A percentile compares a stretch with the other conserved stretches of the same genome.
phyloP scores from a whole-genome alignment of 2,888 invertebrate species.

The Drosophila nigricruria region DNA sequence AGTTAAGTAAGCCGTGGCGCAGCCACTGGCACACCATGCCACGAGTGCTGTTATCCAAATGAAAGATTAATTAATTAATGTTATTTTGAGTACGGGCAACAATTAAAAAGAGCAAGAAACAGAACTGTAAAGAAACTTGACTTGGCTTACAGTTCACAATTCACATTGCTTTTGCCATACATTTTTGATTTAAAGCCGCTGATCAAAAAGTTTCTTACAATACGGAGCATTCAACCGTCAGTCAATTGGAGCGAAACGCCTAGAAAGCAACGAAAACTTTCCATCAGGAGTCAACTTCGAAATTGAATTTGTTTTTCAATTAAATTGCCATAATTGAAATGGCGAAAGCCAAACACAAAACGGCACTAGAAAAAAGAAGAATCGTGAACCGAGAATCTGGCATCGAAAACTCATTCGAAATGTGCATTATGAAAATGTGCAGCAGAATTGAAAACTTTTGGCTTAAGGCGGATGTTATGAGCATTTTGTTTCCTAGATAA shows the following conservation, averaged over 20 bases:
- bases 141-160: neutral
- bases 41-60: slow-evolving; percentile 23
- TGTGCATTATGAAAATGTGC: slow-evolving; percentile 65
- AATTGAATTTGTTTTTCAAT: slow-evolving; percentile 74
- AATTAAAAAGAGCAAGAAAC: neutral
- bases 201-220: slow-evolving; percentile 12
- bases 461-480: slow-evolving; percentile 44
- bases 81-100: slow-evolving; percentile 47
- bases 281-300: slow-evolving; percentile 31
- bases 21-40: neutral
- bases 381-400: slow-evolving; percentile 2
- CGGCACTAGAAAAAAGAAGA: slow-evolving; percentile 18
- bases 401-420: slow-evolving; percentile 14
- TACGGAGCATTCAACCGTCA: slow-evolving; percentile 12
- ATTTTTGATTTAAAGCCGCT: slow-evolving; percentile 7
- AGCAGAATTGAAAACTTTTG: slow-evolving; percentile 45
- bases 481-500: slow-evolving; percentile 53
- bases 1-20: slow-evolving; percentile 47
- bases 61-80: slow-evolving; percentile 65
- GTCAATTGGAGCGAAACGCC: slow-evolving; percentile 23
- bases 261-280: slow-evolving; percentile 45
- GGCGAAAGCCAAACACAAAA: slow-evolving; percentile 38
- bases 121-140: neutral
- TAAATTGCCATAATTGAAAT: slow-evolving; percentile 68
- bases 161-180: slow-evolving; percentile 14